These are phyloP conservation scores for Mionectes olivaceus DNA, from an alignment of 2,797 vertebrate genomes.

Conservation along the genomic window DNA sequence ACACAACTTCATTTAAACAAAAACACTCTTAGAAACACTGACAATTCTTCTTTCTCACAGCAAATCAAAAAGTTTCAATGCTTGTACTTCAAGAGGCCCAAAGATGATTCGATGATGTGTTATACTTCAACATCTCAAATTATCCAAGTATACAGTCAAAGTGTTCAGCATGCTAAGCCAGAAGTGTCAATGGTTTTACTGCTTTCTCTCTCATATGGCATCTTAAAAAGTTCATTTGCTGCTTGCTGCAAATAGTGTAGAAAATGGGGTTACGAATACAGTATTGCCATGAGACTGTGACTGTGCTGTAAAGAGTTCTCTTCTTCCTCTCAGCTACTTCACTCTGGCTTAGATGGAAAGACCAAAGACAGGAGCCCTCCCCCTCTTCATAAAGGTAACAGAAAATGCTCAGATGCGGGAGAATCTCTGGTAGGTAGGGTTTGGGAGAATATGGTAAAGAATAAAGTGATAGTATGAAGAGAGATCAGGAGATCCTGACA, in stretches of 20 bases:
- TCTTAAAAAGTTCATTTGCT: not conserved
- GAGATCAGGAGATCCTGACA: not conserved
- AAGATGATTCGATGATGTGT: not conserved
- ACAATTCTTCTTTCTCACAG: not conserved
- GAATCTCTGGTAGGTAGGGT: not conserved
- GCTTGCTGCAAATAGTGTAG: not conserved
- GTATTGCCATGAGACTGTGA: not conserved
- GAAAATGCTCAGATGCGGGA: rapidly evolving
- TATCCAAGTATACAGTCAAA: not conserved
- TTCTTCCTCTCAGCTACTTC: not conserved
- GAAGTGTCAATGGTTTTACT: not conserved
- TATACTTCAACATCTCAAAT: not conserved
- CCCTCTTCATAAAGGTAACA: not conserved
- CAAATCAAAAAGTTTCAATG: not conserved
- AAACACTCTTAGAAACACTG: not conserved
- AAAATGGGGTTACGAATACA: not conserved
- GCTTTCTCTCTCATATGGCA: not conserved
- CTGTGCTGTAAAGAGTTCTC: not conserved
- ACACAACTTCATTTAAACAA: not conserved
- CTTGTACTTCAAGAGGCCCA: not conserved
- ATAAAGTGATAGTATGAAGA: not conserved
- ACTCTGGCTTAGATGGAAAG: not conserved
- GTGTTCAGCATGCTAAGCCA: not conserved
- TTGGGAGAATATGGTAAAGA: not conserved
- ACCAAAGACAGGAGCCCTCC: not conserved